phyloP scores from a whole-genome alignment of 2,888 invertebrate species.

The Glyphotaelius pellucidus region DNA sequence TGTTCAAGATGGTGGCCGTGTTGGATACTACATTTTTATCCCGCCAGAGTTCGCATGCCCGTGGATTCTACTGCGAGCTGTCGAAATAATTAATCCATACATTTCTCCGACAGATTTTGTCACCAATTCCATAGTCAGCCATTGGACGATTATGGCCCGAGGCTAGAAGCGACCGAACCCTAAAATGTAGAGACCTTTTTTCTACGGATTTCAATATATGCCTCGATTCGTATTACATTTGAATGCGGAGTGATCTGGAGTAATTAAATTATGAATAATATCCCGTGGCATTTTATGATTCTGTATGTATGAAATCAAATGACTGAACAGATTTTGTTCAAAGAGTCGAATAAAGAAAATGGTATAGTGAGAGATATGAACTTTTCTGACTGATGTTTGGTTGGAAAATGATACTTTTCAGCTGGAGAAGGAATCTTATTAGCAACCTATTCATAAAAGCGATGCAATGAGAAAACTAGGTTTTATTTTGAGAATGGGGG shows the following conservation, averaged over 20 bases:
- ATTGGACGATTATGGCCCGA: not conserved
- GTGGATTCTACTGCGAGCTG: no score
- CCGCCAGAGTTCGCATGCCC: no score
- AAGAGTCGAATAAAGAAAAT: not conserved
- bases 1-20: no score
- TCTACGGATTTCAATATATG: not conserved
- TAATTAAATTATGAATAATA: not conserved
- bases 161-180: not conserved
- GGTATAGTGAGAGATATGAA: not conserved
- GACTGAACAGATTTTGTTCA: no score
- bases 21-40: no score
- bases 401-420: not conserved
- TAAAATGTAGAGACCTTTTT: not conserved
- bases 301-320: not conserved
- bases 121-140: not conserved
- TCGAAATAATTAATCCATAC: not conserved
- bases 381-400: not conserved
- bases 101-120: not conserved
- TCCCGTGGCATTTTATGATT: not conserved
- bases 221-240: not conserved
- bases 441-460: no score
- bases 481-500: no score
- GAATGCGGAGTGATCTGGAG: not conserved
- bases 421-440: no score
- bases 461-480: no score